Conservation (phyloP, 2,113 vertebrate species). For the Rhea americana region DNA sequence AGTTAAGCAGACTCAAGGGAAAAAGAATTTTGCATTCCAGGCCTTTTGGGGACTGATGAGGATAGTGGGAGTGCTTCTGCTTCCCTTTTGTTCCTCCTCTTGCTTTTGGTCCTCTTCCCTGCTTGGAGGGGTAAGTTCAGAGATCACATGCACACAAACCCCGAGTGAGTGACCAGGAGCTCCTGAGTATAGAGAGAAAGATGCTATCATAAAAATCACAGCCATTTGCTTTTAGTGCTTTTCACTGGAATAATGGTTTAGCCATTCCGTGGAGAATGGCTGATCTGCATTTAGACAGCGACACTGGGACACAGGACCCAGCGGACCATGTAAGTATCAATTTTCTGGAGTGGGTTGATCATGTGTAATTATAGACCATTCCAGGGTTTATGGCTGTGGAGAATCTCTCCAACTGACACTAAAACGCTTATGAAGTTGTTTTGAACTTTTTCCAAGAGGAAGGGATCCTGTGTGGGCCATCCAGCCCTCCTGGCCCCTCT, state of each 20-base stretch:
- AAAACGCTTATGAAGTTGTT: slow-evolving; percentile 56
- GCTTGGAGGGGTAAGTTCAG: not conserved
- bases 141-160: not conserved
- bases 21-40: not conserved
- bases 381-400: slow-evolving; percentile 6
- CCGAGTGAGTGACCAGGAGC: not conserved
- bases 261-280: not conserved
- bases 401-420: slow-evolving; percentile 15
- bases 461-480: not conserved
- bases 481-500: not conserved
- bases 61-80: not conserved
- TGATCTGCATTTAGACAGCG: slow-evolving; percentile 55
- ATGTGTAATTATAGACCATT: slow-evolving; percentile 56
- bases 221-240: not conserved
- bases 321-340: slow-evolving; percentile 52
- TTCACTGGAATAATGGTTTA: not conserved
- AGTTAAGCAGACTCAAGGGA: not conserved
- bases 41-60: not conserved
- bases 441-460: slow-evolving; percentile 34
- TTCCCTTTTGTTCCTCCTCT: too few species aligned
- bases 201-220: not conserved
- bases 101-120: not conserved
- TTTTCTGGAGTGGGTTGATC: slow-evolving; percentile 51
- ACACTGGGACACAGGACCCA: slow-evolving; percentile 12
- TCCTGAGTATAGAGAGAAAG: not conserved